These are phyloP conservation scores for Eciton burchellii DNA, from an alignment of 1,140 invertebrate genomes.

Conservation along the genomic window DNA sequence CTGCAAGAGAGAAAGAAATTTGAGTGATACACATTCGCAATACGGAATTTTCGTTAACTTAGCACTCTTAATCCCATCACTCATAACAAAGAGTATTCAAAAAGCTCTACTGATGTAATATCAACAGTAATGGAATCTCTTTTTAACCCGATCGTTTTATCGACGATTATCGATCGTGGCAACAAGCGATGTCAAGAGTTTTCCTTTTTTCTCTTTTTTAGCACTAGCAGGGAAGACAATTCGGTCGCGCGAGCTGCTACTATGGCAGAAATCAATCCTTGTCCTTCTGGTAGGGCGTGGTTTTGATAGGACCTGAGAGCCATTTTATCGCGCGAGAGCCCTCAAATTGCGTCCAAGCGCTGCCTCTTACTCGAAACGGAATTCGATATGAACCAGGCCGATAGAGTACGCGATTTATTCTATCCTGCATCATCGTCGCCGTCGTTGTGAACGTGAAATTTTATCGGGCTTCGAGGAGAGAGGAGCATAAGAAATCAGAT, in stretches of 20 bases:
- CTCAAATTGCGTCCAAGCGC: conserved; percentile 16
- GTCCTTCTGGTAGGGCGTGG: conserved; percentile 55
- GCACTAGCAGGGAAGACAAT: conserved; percentile 5
- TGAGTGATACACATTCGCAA: no score
- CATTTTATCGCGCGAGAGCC: conserved; percentile 25
- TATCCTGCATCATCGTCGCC: no score
- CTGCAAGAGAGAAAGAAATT: neutral
- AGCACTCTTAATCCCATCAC: neutral
- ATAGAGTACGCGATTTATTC: conserved; percentile 19
- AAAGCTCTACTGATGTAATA: no score
- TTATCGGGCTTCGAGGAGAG: neutral
- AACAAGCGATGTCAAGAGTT: neutral
- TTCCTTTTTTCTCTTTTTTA: conserved; percentile 4
- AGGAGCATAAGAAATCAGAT: conserved; percentile 14
- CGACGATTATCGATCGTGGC: no score
- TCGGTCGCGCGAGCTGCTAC: neutral
- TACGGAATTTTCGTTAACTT: no score
- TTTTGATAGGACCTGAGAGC: conserved; percentile 30
- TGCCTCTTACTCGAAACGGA: neutral
- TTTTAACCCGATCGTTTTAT: no score
- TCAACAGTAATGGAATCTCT: no score
- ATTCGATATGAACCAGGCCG: conserved; percentile 31
- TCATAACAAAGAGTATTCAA: no score
- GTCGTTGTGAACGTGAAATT: conserved; percentile 45
- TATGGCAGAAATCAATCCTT: conserved; percentile 62